A percentile compares a stretch with the other conserved stretches of the same genome.
phyloP scores from a whole-genome alignment of 53 echinoderm and acorn worm species.

The Zoroaster sp. region DNA sequence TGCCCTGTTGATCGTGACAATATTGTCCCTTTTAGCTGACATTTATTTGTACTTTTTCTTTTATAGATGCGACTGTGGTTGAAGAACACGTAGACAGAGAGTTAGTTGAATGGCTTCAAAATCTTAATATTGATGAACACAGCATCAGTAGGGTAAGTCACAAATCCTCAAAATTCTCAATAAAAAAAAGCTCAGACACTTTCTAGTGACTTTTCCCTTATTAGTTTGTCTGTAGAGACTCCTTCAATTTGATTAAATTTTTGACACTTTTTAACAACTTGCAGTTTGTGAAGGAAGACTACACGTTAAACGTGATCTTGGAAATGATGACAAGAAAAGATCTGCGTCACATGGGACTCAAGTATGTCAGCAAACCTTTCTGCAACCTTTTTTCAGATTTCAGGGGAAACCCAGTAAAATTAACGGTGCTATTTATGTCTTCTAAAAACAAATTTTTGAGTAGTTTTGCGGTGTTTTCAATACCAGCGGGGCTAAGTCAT shows the following conservation, averaged over 20 bases:
- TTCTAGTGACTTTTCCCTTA: no score
- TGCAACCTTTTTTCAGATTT: background rate
- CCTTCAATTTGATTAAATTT: background rate
- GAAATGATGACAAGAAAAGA: slow-evolving; percentile 77
- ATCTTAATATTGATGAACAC: slow-evolving; percentile 63
- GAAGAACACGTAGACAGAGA: slow-evolving; percentile 51
- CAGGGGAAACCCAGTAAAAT: background rate
- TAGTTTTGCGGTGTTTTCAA: no score
- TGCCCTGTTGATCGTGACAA: no score
- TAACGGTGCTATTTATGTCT: background rate
- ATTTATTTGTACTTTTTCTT: no score
- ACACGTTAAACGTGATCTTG: slow-evolving; percentile 61
- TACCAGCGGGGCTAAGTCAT: no score
- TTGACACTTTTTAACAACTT: background rate
- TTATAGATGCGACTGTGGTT: background rate
- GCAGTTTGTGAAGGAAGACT: slow-evolving; percentile 76
- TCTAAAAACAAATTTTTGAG: background rate
- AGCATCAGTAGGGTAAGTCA: slow-evolving; percentile 85
- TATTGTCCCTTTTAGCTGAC: no score
- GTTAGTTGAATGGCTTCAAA: slow-evolving; percentile 69
- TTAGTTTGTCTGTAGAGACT: no score
- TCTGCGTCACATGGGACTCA: slow-evolving; percentile 67
- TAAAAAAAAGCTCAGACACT: no score
- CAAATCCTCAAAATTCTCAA: no score
- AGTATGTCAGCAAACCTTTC: slow-evolving; percentile 46